Conservation (phyloP, 2,797 vertebrate species). For the Hippocampus kuda region DNA sequence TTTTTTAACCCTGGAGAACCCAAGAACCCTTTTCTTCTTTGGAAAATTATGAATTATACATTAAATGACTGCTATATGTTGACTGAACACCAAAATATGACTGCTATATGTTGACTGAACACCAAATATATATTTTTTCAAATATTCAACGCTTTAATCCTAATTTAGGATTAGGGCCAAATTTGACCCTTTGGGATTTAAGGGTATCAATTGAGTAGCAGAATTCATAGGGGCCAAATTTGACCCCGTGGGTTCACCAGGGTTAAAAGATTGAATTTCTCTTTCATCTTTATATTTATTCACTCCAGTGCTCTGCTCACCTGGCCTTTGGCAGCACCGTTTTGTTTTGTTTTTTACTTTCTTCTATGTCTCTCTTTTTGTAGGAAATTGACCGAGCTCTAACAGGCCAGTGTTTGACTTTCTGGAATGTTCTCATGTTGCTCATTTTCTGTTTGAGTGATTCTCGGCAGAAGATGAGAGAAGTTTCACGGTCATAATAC, state of each 20-base stretch:
- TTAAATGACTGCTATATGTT: too few relatives aligned
- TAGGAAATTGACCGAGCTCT: neutral
- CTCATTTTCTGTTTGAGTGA: slow-evolving; percentile 33
- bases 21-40: too few relatives aligned
- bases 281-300: slow-evolving; percentile 36
- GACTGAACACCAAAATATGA: too few relatives aligned
- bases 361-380: neutral
- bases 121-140: too few relatives aligned
- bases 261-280: slow-evolving; percentile 8
- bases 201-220: too few relatives aligned
- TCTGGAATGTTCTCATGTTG: slow-evolving; percentile 38
- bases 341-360: slow-evolving; percentile 14
- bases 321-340: slow-evolving; percentile 14
- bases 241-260: too few relatives aligned
- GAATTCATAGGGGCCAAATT: too few relatives aligned
- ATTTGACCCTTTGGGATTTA: too few relatives aligned
- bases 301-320: slow-evolving; percentile 23
- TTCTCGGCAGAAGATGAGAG: slow-evolving; percentile 14
- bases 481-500: slow-evolving; percentile 3
- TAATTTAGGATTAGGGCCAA: too few relatives aligned
- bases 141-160: too few relatives aligned
- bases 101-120: too few relatives aligned
- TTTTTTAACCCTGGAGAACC: slow-evolving; percentile 7
- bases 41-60: too few relatives aligned
- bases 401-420: slow-evolving; percentile 22